Evolutionary conservation across 2,888 invertebrate genomes (phyloP), one percentile per base, ranked within the genome.

Genomic region (Micoletzkya japonica): DNA sequence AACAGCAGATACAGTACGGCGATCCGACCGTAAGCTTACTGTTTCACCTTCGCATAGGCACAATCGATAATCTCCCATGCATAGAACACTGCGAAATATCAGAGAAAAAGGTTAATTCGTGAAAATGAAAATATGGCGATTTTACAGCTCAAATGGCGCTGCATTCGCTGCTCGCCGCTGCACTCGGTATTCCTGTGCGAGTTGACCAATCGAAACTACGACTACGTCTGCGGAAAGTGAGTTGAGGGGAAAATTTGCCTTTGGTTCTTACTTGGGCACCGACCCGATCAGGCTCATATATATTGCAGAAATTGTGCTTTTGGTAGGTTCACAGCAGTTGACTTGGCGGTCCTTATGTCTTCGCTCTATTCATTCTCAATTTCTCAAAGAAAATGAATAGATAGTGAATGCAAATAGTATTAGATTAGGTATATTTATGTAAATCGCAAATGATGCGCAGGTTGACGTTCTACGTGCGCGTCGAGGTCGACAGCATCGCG

Each of bases 111-210:
- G 17, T 10, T 39, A 10, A 39, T 39, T 39, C 7, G 39, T 52
- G 52, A 6, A 14, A 52, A 6, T 6, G 52, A 52, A 52, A 52
- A 6, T 14, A n/a, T 7, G 30, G 4, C 4, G 4, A 20, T 39
- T 49, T 74, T 76, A 64, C 67, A 79, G 76, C 37, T 79, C n/a
- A 66, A 68, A 36, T 81, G 79, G 76, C 75, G 75, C 10, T 82
- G 79, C 69, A 39, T 78, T 28, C 75, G 81, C n/a, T 73, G 68
- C 34, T 72, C 80, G 7, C 67, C 72, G 20, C 67, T 64, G 32
- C 72, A 72, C 64, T 73, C 80, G 2, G 61, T 75, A 7, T 70
- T 82, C 59, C 61, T 75, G 28, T 71, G 77, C 44, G 67, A 69
- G 28, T 59, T 82, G 36, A 63, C 63, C 20, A 75, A 77, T 28